Percentiles rank a stretch among this genome's conserved stretches.
phyloP scores from a whole-genome alignment of 2,113 vertebrate genomes.

The Gymnocephalus cernua region DNA sequence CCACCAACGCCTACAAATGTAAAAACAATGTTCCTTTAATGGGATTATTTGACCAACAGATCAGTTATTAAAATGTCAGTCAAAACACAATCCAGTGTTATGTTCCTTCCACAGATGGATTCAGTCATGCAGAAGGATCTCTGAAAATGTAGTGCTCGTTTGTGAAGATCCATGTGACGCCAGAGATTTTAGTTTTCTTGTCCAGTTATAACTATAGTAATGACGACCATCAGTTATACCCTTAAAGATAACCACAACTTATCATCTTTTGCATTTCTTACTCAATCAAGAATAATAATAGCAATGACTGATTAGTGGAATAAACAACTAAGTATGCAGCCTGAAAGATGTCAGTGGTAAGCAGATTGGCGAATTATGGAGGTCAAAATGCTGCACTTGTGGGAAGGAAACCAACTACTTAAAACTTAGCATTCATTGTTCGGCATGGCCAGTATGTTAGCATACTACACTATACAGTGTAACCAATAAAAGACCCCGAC shows the following conservation, averaged over 20 bases:
- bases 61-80: neutral
- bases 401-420: neutral
- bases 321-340: neutral
- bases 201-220: too few species aligned
- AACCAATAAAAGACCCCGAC: neutral
- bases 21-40: neutral
- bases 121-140: too few species aligned
- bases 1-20: neutral
- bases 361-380: neutral
- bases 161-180: neutral
- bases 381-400: neutral
- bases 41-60: neutral
- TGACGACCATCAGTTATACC: too few species aligned
- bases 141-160: neutral
- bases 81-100: neutral
- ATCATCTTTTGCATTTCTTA: neutral
- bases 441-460: neutral
- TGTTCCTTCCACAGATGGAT: neutral
- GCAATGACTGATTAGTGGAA: neutral
- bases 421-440: neutral
- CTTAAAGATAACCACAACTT: neutral
- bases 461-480: neutral
- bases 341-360: neutral
- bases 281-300: neutral
- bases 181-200: neutral